A percentile compares a stretch with the other conserved stretches of the same genome.
phyloP scores from a whole-genome alignment of 2,113 vertebrate species.

The Platichthys stellatus region DNA sequence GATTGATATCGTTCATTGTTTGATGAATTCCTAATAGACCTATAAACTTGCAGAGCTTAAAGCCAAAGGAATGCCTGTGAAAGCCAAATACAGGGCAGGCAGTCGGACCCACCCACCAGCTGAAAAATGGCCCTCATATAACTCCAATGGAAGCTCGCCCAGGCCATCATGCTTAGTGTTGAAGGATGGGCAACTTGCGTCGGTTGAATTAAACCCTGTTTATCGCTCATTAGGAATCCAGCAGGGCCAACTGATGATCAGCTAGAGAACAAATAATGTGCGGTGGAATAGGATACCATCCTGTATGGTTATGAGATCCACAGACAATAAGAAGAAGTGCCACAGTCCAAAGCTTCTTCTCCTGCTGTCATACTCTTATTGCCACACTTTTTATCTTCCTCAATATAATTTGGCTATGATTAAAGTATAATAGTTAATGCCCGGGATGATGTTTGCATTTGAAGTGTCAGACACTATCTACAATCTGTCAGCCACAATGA shows the following conservation, averaged over 20 bases:
- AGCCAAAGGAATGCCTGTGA: slow-evolving; percentile 71
- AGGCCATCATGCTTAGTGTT: slow-evolving; percentile 71
- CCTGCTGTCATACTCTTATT: slow-evolving; percentile 39
- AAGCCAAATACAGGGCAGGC: slow-evolving; percentile 67
- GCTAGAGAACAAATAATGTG: slow-evolving; percentile 76
- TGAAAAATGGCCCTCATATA: slow-evolving; percentile 84
- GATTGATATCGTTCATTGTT: slow-evolving; percentile 79
- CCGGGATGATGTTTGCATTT: slow-evolving; percentile 63
- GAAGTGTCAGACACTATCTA: slow-evolving; percentile 45
- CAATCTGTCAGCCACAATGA: slow-evolving; percentile 64
- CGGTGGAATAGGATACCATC: slow-evolving; percentile 63
- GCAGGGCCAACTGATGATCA: slow-evolving; percentile 68
- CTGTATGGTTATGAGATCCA: slow-evolving; percentile 63
- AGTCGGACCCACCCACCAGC: slow-evolving; percentile 63
- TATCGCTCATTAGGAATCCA: slow-evolving; percentile 75
- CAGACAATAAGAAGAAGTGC: slow-evolving; percentile 64
- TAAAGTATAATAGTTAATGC: slow-evolving; percentile 67
- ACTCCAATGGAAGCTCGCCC: slow-evolving; percentile 74
- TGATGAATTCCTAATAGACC: slow-evolving; percentile 84
- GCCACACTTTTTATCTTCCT: not conserved
- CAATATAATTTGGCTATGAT: slow-evolving; percentile 69
- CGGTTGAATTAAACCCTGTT: slow-evolving; percentile 77
- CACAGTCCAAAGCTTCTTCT: slow-evolving; percentile 67
- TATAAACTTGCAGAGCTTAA: slow-evolving; percentile 80
- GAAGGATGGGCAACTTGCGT: slow-evolving; percentile 73